These are phyloP conservation scores for Helicorthomorpha holstii DNA, from an alignment of 1,140 invertebrate species.

Conservation along the genomic window DNA sequence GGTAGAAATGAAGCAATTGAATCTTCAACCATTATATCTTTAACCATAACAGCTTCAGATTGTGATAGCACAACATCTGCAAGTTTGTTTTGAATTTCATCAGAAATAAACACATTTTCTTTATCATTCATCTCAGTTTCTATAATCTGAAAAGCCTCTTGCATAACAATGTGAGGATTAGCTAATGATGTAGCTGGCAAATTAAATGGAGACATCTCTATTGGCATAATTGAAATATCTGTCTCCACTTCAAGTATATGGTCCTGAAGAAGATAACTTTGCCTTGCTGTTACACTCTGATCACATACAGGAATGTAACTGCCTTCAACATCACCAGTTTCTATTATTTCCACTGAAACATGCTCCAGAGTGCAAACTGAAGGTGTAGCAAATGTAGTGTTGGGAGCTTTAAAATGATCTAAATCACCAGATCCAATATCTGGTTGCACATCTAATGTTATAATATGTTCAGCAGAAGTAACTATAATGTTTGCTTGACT, in stretches of 20 bases:
- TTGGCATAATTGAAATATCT: background rate
- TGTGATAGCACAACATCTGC: conserved; percentile 9
- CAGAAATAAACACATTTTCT: background rate
- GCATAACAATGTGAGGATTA: background rate
- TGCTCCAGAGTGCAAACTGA: conserved; percentile 9
- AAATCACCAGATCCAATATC: conserved; percentile 11
- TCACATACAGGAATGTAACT: conserved; percentile 7
- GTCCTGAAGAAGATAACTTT: background rate
- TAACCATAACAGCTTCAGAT: conserved; percentile 9
- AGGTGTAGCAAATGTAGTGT: background rate
- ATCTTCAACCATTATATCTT: conserved; percentile 10
- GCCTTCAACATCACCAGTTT: conserved; percentile 10
- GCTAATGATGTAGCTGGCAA: background rate
- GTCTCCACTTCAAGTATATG: background rate
- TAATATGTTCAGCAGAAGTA: conserved; percentile 8
- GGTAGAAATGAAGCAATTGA: background rate
- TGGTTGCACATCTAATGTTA: conserved; percentile 7
- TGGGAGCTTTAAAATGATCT: conserved; percentile 2
- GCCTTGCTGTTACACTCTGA: background rate
- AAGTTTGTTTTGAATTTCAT: background rate
- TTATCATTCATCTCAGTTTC: background rate
- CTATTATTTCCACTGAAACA: conserved; percentile 11
- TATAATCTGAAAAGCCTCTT: background rate
- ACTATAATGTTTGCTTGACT: conserved; percentile 9
- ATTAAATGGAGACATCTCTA: background rate